Evolutionary conservation across 2,888 invertebrate genomes (phyloP).

Genomic region (Linnaemya vulpina): DNA sequence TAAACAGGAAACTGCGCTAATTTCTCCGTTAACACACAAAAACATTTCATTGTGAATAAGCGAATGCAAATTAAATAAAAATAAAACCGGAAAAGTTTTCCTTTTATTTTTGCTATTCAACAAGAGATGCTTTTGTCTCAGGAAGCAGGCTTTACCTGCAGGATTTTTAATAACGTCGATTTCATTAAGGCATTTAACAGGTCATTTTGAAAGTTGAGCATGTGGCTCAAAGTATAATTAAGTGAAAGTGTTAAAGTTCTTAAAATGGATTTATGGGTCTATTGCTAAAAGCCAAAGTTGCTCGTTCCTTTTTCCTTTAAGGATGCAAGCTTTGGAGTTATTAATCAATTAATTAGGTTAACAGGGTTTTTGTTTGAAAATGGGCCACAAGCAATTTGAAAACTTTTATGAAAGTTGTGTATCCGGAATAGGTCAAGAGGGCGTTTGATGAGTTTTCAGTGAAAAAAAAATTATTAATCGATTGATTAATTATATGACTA

Average conservation of each 20-base stretch:
- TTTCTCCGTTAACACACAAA: conserved; percentile 19
- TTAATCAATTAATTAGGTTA: conserved; percentile 9
- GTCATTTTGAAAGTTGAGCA: neutral
- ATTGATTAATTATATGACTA: too few relatives aligned
- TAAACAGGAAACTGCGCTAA: conserved; percentile 53
- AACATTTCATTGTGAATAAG: neutral
- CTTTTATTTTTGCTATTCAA: neutral
- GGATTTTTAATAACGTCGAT: conserved; percentile 24
- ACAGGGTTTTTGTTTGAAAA: neutral
- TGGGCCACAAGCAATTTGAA: too few relatives aligned
- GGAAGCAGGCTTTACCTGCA: neutral
- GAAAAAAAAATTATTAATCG: too few relatives aligned
- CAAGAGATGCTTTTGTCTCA: conserved; percentile 28
- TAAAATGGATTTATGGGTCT: conserved; percentile 35
- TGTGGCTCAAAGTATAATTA: conserved; percentile 37
- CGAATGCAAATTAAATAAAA: neutral
- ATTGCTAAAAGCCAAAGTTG: neutral
- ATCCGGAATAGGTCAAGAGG: neutral
- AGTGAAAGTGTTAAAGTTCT: conserved; percentile 49
- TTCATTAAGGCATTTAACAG: neutral
- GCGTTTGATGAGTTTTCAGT: neutral
- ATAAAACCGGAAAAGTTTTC: conserved; percentile 12
- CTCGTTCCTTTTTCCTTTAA: neutral
- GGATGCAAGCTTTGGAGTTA: neutral
- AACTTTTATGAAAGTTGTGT: neutral